Evolutionary conservation across 1,140 invertebrate species (phyloP).

Genomic region (Calephelis virginiensis): DNA sequence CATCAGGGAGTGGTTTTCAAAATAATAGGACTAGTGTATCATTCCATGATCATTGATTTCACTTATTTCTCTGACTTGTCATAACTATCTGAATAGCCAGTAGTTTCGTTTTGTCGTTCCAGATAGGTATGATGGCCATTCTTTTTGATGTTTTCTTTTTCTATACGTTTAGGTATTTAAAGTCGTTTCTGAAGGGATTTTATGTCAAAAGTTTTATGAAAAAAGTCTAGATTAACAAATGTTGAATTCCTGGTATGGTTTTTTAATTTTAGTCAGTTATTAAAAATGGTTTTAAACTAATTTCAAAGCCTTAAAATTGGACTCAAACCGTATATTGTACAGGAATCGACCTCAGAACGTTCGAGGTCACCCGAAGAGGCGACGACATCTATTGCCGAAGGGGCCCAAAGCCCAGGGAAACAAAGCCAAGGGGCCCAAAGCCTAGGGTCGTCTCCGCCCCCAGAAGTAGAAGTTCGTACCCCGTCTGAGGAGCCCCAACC

Average conservation of each 20-base stretch:
- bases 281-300: background rate
- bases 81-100: too few relatives aligned
- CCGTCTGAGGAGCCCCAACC: slow-evolving; percentile 49
- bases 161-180: too few relatives aligned
- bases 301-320: slow-evolving; percentile 16
- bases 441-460: slow-evolving; percentile 39
- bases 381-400: slow-evolving; percentile 34
- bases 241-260: slow-evolving; percentile 8
- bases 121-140: too few relatives aligned
- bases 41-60: too few relatives aligned
- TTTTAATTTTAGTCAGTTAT: background rate
- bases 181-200: too few relatives aligned
- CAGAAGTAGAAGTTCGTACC: slow-evolving; percentile 37
- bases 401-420: slow-evolving; percentile 41
- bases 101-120: too few relatives aligned
- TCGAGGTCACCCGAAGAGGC: slow-evolving; percentile 47
- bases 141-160: too few relatives aligned
- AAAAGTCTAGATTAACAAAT: slow-evolving; percentile 4
- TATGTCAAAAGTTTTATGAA: background rate
- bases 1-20: too few relatives aligned
- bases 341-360: slow-evolving; percentile 51
- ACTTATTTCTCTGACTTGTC: too few relatives aligned
- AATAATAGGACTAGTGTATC: too few relatives aligned
- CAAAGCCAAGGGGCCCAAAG: slow-evolving; percentile 33
- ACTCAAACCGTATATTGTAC: slow-evolving; percentile 40